Conservation (phyloP, 2,113 vertebrate species). For the Meles meles region DNA sequence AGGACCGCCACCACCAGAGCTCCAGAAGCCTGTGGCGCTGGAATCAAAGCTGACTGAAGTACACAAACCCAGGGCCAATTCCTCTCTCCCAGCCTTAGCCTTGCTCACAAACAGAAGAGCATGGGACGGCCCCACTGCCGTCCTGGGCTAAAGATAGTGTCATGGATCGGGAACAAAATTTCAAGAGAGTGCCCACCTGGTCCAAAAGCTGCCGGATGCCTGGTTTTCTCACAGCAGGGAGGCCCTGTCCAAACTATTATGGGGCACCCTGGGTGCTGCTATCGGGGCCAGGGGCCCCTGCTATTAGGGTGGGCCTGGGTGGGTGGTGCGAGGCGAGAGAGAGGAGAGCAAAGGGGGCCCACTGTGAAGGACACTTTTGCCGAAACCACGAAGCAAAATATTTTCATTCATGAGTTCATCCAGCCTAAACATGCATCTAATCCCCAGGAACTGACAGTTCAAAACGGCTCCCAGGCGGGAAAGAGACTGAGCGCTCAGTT, state of each 20-base stretch:
- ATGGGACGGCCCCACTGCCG: neutral
- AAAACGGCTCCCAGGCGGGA: slow-evolving; percentile 79
- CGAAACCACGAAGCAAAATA: slow-evolving; percentile 87
- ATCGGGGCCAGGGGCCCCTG: slow-evolving; percentile 72
- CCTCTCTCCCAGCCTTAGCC: slow-evolving; percentile 30
- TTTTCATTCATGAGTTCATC: slow-evolving; percentile 90
- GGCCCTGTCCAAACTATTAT: slow-evolving; percentile 75
- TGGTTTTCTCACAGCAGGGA: neutral
- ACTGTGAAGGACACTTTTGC: slow-evolving; percentile 69
- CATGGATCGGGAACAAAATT: neutral
- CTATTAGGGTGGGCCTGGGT: slow-evolving; percentile 36
- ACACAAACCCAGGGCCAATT: slow-evolving; percentile 58
- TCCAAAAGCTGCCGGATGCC: neutral
- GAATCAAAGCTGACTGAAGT: neutral
- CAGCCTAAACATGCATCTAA: slow-evolving; percentile 89
- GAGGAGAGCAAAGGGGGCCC: neutral
- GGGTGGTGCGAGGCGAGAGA: slow-evolving; percentile 32
- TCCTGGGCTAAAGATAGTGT: neutral
- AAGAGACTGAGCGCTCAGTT: slow-evolving; percentile 80
- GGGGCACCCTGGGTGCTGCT: neutral
- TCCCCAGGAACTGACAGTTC: slow-evolving; percentile 87
- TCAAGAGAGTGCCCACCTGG: neutral
- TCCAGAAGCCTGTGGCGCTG: neutral
- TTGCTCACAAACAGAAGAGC: neutral
- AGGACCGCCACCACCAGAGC: neutral